phyloP scores from a whole-genome alignment of 2,797 vertebrate genomes.

The Gymnopithys bicolor region DNA sequence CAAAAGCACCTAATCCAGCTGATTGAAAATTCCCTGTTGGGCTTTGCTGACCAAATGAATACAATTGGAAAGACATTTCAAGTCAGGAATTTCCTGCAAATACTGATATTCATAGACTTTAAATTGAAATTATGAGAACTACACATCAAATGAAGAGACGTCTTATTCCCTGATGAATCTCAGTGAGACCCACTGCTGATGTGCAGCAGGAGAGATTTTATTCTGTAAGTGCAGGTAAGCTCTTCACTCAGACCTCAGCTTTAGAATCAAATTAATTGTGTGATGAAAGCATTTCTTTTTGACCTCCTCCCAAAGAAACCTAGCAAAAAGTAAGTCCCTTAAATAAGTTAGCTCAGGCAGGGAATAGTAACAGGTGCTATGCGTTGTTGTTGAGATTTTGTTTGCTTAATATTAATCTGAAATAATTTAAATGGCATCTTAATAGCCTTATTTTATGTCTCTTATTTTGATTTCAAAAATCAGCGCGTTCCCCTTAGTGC shows the following conservation, averaged over 20 bases:
- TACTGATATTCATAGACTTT: not conserved
- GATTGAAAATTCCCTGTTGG: conserved; percentile 10
- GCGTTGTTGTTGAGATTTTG: conserved; percentile 19
- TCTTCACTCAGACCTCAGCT: conserved; percentile 20
- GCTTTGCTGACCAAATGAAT: conserved; percentile 57
- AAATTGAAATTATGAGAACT: conserved; percentile 43
- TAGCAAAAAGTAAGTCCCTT: not conserved
- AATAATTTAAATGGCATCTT: conserved; percentile 69
- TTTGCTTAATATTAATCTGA: conserved; percentile 68
- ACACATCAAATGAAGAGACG: not conserved
- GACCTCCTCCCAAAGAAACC: conserved; percentile 3
- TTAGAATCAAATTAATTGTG: conserved; percentile 45
- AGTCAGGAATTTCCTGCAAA: conserved; percentile 40
- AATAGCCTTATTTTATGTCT: conserved; percentile 56
- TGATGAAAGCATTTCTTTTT: conserved; percentile 57
- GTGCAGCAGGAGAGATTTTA: not conserved
- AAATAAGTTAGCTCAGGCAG: conserved; percentile 7
- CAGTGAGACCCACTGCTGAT: not conserved
- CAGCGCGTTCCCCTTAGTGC: conserved; percentile 49
- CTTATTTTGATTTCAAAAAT: conserved; percentile 71
- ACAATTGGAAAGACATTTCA: conserved; percentile 49
- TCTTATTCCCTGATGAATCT: conserved; percentile 12
- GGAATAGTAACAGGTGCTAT: conserved; percentile 65
- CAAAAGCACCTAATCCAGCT: conserved; percentile 59
- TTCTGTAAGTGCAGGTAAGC: conserved; percentile 19